Base-by-base conservation (phyloP, 2,113 vertebrate species). In the Ctenomys sociabilis region DNA sequence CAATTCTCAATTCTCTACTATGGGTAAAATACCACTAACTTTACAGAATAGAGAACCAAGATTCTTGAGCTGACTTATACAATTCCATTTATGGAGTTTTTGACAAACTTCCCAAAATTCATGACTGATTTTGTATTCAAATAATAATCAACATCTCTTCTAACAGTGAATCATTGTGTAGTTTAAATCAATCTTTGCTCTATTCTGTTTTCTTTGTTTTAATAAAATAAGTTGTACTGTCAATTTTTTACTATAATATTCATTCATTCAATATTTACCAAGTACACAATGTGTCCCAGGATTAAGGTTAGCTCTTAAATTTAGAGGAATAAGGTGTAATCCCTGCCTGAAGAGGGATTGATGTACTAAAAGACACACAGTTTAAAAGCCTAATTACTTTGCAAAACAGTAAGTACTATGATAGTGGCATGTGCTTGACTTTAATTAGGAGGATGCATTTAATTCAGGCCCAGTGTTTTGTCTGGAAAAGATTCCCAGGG, bases 351-450 rank as follows among this genome's bases (percentile, higher is more conserved):
- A 70, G 40, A 88, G n/a, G 35, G 0, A 88, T 86, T 24, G 35
- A 7, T 94, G 17, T 22, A 54, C 3, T 77, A 0, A 21, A 73
- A 72, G 35, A 88, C 14, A 90, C 11, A 28, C 24, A 83, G 82
- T 96, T 93, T 94, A 66, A 80, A 91, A 95, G 14, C 52, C 82
- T 94, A 92, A 96, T 95, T 90, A 90, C 30, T 92, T 52, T 59
- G 11, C 45, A 86, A 37, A 61, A 9, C 45, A 73, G 24, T 78
- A 90, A 92, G 28, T 43, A 28, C 32, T 90, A 0, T 37, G 72
- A 85, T 28, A 72, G 78, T 83, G 26, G 72, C 32, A 63, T 93
- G 49, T 7, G 35, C 37, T 86, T 12, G 17, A 6, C 54, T 93
- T 49, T 94, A 95, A 94, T 83, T 89, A 96, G 16, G n/a, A 93